A percentile compares a stretch with the other conserved stretches of the same genome.
These are phyloP conservation scores for Drosophila recens DNA, from an alignment of 2,888 invertebrate species.

Conservation along the genomic window DNA sequence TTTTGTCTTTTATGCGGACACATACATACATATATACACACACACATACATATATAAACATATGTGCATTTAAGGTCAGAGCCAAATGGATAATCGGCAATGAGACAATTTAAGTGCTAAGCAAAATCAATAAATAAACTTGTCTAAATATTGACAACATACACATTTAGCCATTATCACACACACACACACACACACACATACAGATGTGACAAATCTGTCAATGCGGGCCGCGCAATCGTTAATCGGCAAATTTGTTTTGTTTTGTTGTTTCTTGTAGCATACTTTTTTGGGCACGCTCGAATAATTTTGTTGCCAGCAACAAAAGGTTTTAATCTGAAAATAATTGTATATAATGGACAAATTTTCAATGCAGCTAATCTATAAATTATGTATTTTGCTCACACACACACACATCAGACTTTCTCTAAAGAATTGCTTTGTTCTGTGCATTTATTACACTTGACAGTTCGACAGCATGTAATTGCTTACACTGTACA, in stretches of 20 bases:
- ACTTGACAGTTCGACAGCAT: conserved; percentile 32
- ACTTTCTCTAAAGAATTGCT: not conserved
- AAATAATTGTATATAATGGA: conserved; percentile 44
- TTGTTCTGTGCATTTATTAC: conserved; percentile 15
- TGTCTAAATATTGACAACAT: conserved; percentile 5
- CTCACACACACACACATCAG: not conserved
- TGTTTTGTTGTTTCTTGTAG: conserved; percentile 24
- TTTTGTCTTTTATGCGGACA: not conserved
- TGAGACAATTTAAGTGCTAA: conserved; percentile 63
- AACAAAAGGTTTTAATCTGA: conserved; percentile 33
- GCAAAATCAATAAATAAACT: conserved; percentile 54
- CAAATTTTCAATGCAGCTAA: conserved; percentile 26
- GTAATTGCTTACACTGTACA: conserved; percentile 21
- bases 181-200: not conserved
- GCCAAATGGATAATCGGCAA: conserved; percentile 60
- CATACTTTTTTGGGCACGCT: conserved; percentile 43
- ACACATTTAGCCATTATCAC: conserved; percentile 1
- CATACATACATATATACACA: conserved; percentile 6
- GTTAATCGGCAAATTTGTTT: conserved; percentile 9
- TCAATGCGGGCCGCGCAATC: not conserved
- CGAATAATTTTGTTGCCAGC: not conserved
- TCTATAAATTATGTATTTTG: conserved; percentile 21
- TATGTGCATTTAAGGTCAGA: conserved; percentile 16
- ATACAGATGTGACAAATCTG: conserved; percentile 21
- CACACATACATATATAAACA: not conserved